Conservation (phyloP, 1,140 invertebrate species). For the Drosophila nikananu region DNA sequence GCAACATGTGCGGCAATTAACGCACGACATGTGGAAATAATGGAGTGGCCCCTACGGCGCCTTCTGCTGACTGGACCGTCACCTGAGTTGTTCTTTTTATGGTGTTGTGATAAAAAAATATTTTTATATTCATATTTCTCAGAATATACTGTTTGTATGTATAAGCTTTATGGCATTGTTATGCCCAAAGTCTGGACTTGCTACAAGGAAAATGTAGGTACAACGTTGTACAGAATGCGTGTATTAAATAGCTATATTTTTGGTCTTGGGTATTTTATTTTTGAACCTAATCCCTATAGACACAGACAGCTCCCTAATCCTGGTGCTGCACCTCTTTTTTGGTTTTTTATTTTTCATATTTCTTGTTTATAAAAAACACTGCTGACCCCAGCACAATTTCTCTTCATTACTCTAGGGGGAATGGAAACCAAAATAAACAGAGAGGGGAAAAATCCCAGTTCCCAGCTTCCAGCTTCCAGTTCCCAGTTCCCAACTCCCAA, state of each 20-base stretch:
- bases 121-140: not conserved
- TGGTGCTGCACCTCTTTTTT: conserved; percentile 18
- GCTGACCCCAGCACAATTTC: conserved; percentile 46
- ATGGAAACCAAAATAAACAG: not conserved
- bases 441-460: conserved; percentile 7
- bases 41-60: conserved; percentile 14
- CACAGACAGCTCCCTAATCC: conserved; percentile 6
- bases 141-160: not conserved
- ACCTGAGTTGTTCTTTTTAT: conserved; percentile 9
- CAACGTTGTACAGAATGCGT: too few relatives aligned
- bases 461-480: not conserved
- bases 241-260: too few relatives aligned
- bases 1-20: conserved; percentile 42
- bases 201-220: too few relatives aligned
- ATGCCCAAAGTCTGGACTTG: not conserved
- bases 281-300: conserved; percentile 21
- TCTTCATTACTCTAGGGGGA: conserved; percentile 55
- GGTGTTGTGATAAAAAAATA: not conserved
- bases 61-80: not conserved
- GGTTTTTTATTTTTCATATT: not conserved
- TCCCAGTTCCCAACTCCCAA: not conserved
- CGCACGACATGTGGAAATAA: conserved; percentile 50
- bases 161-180: not conserved
- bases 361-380: conserved; percentile 10
- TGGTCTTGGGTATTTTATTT: too few relatives aligned